These are phyloP conservation scores for Drosophila obscura DNA, from an alignment of 1,140 invertebrate species.

Conservation along the genomic window DNA sequence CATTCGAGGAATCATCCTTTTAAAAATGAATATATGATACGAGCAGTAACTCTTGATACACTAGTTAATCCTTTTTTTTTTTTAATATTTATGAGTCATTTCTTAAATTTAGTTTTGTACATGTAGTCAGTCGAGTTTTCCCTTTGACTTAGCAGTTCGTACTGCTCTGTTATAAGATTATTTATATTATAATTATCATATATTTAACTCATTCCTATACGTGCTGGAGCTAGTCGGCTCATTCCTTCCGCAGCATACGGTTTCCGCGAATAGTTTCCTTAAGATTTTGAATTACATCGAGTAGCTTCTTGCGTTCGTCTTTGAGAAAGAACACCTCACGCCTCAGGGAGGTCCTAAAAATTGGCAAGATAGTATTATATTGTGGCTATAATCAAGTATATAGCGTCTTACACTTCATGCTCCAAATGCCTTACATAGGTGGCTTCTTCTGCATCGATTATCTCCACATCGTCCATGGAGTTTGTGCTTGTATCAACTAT, in stretches of 20 bases:
- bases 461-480: conserved; percentile 38
- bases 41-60: background rate
- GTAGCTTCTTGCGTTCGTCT: conserved; percentile 40
- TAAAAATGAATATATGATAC: too few relatives aligned
- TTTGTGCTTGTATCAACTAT: conserved; percentile 23
- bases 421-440: conserved; percentile 46
- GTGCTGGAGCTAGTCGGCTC: background rate
- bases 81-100: conserved; percentile 3
- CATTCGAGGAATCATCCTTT: too few relatives aligned
- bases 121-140: conserved; percentile 13
- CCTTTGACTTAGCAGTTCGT: background rate
- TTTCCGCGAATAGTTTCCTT: conserved; percentile 11
- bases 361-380: background rate
- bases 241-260: background rate
- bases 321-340: conserved; percentile 42
- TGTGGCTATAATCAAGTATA: background rate
- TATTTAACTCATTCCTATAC: too few relatives aligned
- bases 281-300: conserved; percentile 30
- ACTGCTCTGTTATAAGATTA: too few relatives aligned
- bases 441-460: conserved; percentile 16
- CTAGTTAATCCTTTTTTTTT: background rate
- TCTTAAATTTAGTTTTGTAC: background rate
- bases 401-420: conserved; percentile 36
- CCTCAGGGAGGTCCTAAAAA: conserved; percentile 29
- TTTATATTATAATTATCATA: too few relatives aligned